Evolutionary conservation across 2,888 invertebrate species (phyloP), one percentile per base, ranked within the genome.

Genomic region (Cremastinae sp.): DNA sequence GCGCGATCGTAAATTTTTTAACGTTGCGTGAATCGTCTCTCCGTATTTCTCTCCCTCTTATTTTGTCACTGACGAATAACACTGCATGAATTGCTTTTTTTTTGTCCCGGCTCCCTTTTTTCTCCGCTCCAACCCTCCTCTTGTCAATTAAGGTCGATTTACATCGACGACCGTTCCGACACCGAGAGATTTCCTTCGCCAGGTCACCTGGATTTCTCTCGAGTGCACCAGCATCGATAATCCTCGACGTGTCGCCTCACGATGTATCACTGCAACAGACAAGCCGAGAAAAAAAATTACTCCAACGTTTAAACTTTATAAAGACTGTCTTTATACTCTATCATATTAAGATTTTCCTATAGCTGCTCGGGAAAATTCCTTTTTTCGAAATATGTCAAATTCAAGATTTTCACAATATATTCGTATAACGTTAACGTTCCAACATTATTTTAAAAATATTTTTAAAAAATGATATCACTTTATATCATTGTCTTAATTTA

Each of bases 91-190:
- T 45, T 9, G 14, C 16, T 47, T 53, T 49, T 45, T 36, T 34
- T 73, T 9, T 64, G 8, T 68, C 28, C 28, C 28, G 51, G 22
- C 36, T 45, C 69, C 49, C 41, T 72, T 54, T 62, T 70, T 75
- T 54, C 53, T 58, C 45, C 45, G 49, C 28, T 62, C 65, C 72
- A 62, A 69, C 73, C 73, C 73, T 75, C 80, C 74, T 56, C 69
- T 81, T 84, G 85, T 86, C 87, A 87, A 87, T 87, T 86, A 87
- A 76, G 79, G 74, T 75, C 83, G 82, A 85, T 84, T 82, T 81
- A 84, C 79, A 83, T 81, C 78, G 80, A 78, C 80, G 79, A 80
- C 85, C 83, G 83, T 81, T 78, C 69, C 62, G 66, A 69, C 77
- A 74, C 81, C 59, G 68, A 49, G 71, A 58, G 56, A 58, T 73